Percentiles rank a stretch among this genome's conserved stretches.
Evolutionary conservation across 2,888 invertebrate genomes (phyloP).

Genomic region (Leptura quadrifasciata): DNA sequence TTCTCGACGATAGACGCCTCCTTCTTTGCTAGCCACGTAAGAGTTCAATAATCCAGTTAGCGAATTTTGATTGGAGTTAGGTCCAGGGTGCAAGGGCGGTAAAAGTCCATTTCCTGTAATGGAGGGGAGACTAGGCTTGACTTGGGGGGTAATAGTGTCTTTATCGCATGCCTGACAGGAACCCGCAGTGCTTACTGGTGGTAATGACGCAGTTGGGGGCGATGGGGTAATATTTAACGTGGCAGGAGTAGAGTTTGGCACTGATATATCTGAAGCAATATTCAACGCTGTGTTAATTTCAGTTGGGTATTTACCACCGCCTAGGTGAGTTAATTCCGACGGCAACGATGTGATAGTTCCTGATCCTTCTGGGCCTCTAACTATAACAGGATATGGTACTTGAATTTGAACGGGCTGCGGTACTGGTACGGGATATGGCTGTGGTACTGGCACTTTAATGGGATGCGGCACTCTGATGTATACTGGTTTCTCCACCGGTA

Average conservation of each 20-base stretch:
- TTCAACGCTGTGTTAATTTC: neutral
- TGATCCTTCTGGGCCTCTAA: conserved; percentile 4
- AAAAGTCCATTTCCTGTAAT: conserved; percentile 13
- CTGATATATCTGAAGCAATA: neutral
- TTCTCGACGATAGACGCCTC: neutral
- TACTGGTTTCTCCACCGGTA: conserved; percentile 61
- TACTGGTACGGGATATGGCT: conserved; percentile 49
- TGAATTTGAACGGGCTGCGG: conserved; percentile 62
- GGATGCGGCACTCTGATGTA: conserved; percentile 60
- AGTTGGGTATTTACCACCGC: neutral
- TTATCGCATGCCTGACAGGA: no score
- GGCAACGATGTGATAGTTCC: neutral
- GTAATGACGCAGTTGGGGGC: neutral
- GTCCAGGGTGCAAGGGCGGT: neutral
- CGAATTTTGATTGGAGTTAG: neutral
- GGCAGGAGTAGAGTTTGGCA: neutral
- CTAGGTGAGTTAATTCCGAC: neutral
- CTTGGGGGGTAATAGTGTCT: neutral
- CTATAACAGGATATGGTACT: conserved; percentile 50
- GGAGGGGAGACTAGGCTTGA: neutral
- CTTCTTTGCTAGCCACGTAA: conserved; percentile 23
- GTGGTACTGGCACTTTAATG: conserved; percentile 59
- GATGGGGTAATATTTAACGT: neutral
- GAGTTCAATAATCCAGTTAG: conserved; percentile 9
- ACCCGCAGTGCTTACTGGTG: neutral